phyloP scores from a whole-genome alignment of 2,797 vertebrate genomes.

The Eospalax fontanierii region DNA sequence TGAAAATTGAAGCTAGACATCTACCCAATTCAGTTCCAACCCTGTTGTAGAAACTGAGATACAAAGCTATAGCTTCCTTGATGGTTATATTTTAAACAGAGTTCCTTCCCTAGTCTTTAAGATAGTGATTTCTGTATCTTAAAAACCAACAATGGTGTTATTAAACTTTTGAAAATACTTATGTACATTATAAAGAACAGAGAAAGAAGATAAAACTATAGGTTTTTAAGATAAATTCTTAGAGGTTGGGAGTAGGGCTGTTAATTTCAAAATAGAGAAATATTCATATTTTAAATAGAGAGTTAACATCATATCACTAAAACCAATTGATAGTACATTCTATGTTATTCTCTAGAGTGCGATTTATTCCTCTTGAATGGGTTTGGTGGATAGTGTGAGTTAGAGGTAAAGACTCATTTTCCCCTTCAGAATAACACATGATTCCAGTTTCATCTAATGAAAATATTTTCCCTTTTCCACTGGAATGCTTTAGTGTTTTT shows the following conservation, averaged over 20 bases:
- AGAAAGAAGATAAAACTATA: not conserved
- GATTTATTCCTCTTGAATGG: not conserved
- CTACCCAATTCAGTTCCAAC: not conserved
- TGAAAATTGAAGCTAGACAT: not conserved
- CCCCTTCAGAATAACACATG: not conserved
- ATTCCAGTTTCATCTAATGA: not conserved
- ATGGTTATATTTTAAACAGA: not conserved
- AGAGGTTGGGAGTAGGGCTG: not conserved
- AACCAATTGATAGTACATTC: not conserved
- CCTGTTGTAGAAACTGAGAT: not conserved
- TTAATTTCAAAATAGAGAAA: not conserved
- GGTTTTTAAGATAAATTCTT: not conserved
- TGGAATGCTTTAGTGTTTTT: not conserved
- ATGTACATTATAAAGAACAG: not conserved
- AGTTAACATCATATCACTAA: not conserved
- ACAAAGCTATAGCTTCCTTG: not conserved
- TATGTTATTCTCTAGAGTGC: not conserved
- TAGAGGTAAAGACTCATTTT: not conserved
- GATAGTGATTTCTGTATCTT: not conserved
- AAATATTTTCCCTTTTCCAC: not conserved
- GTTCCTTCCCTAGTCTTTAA: not conserved
- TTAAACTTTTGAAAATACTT: not conserved
- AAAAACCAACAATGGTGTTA: not conserved
- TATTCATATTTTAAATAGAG: not conserved
- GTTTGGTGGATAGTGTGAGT: not conserved